Evolutionary conservation across 2,797 vertebrate species (phyloP), one percentile per base, ranked within the genome.

Genomic region (Neosilurus mollespiculum): DNA sequence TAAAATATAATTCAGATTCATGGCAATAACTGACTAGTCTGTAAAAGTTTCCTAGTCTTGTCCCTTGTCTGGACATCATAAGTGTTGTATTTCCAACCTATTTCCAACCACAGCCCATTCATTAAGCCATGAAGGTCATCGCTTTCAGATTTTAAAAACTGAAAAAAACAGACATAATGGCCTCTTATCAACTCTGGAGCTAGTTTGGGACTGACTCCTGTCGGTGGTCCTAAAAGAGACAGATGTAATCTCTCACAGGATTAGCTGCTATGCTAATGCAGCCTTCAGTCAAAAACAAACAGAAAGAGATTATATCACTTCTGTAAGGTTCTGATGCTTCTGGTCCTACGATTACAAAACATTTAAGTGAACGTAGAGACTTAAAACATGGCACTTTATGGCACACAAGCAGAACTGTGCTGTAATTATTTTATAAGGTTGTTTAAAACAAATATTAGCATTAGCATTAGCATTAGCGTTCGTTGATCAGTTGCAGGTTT

Each of bases 221-320:
- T 7, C 34, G 16, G 26, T 34, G 30, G 14, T 34, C 30, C 7
- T 34, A 34, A 2, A 9, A 12, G 37, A 70, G 37, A 22, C 37
- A 43, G 18, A 69, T 43, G 20, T 12, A 14, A 70, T 14, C 22
- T 70, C 43, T 70, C 67, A 70, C 67, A n/a, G 10, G 20, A 70
- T 49, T 70, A 70, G 37, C 37, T 49, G 37, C 20, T 70, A 70
- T 12, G 67, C 20, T 70, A 70, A 49, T 70, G 20, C 20, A 49
- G 8, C 11, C 37, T 70, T 70, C 67, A 70, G 37, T 70, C 67
- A 66, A 66, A 30, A 66, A 66, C 64, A 66, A 66, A 16, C 64
- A 30, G 64, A 6, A 65, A 66, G 62, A 65, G 5, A 65, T 30
- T 26, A 14, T 7, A 15, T 65, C 62, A 65, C 62, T 64, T 64